Base-by-base conservation (phyloP, 2,888 invertebrate genomes). In the Bugula neritina region DNA sequence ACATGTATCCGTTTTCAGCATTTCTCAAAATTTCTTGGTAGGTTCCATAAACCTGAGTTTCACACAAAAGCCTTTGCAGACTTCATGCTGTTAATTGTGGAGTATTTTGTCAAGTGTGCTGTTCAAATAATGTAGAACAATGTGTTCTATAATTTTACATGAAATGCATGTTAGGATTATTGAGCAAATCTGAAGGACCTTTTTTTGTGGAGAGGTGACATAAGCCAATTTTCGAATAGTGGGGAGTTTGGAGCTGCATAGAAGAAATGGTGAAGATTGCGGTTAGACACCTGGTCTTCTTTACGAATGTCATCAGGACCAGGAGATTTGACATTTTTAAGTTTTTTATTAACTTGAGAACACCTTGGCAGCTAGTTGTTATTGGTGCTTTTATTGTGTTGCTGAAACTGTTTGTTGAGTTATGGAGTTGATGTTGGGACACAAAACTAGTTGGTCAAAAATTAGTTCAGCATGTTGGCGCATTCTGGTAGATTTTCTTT, bases 111-210 rank as follows among this genome's bases (percentile, higher is more conserved):
- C 73, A 5, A 73, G 27, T 54, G 71, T 71, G 1, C 35, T 63
- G 74, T 74, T 74, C 35, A 76, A 35, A 35, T 72, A 43, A 72
- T 74, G 74, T 43, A 54, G 27, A 10, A 75, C 34, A n/a, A 75
- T 73, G 63, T 76, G 74, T 69, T 77, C 74, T n/a, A 76, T 23
- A 10, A 75, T 35, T 69, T 76, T 77, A 27, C 75, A 75, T 72
- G 76, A 77, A n/a, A n/a, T n/a, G n/a, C n/a, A n/a, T n/a, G n/a
- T n/a, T n/a, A n/a, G n/a, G n/a, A n/a, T n/a, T n/a, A 3, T 43
- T 71, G 0, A 74, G 35, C 54, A 27, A 54, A 43, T 54, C 71
- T 55, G 55, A 70, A 35, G 74, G 72, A 1, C 75, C 63, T 76
- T 76, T 57, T 74, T 76, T 72, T 73, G 76, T 1, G 75, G 69